Conservation (phyloP, 2,113 vertebrate genomes). For the Psettodes erumei region DNA sequence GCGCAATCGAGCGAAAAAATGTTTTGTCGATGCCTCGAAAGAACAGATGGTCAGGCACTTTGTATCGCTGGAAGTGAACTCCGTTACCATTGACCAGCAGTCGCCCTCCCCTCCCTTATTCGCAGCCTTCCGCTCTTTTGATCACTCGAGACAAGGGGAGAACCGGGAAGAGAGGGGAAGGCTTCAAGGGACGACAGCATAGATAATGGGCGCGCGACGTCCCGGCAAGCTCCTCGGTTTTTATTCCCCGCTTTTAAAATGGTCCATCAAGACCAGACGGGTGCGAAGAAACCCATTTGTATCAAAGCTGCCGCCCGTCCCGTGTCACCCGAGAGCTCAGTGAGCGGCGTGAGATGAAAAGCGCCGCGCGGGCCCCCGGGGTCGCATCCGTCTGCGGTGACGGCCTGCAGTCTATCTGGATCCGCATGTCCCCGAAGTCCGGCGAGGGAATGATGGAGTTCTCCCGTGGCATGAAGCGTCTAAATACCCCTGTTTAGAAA, state of each 20-base stretch:
- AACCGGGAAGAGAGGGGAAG: neutral
- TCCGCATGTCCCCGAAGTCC: neutral
- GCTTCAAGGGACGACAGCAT: constrained; percentile 20
- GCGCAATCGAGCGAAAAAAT: constrained; percentile 6
- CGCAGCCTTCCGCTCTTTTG: neutral
- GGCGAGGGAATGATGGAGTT: neutral
- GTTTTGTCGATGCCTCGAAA: constrained; percentile 15
- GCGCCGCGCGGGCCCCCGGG: neutral
- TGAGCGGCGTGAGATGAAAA: neutral
- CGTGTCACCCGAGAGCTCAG: constrained; percentile 18
- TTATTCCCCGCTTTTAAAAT: constrained; percentile 33
- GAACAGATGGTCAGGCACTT: constrained; percentile 46
- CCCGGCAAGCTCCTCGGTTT: constrained; percentile 30
- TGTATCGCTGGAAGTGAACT: constrained; percentile 9
- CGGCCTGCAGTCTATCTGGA: neutral
- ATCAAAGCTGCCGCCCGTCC: constrained; percentile 34
- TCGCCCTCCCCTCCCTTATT: neutral
- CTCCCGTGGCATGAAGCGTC: neutral
- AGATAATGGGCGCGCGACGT: constrained; percentile 50
- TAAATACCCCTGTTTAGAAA: neutral
- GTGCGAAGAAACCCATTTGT: constrained; percentile 45
- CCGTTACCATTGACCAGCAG: constrained; percentile 12
- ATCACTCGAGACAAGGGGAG: constrained; percentile 3
- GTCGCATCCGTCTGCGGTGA: constrained; percentile 12
- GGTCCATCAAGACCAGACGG: constrained; percentile 27